phyloP scores from a whole-genome alignment of 2,888 invertebrate species.

The Rosalia funebris region DNA sequence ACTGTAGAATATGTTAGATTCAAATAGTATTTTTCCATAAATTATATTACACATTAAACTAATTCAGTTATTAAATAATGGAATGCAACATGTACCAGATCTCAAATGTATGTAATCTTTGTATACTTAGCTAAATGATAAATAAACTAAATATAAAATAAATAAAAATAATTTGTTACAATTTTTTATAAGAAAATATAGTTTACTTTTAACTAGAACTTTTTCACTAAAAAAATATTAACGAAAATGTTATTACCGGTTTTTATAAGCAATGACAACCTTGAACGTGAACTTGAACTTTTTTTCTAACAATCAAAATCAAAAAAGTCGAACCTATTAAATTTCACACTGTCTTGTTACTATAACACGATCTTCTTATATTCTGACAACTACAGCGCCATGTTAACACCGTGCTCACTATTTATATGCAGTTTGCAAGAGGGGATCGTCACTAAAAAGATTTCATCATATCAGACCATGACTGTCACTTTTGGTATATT shows the following conservation, averaged over 20 bases:
- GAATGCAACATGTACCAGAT: no score
- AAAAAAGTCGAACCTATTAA: not conserved
- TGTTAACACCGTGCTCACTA: not conserved
- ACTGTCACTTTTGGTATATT: not conserved
- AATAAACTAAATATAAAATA: not conserved
- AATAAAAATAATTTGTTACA: not conserved
- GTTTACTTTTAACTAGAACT: no score
- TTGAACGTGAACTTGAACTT: no score
- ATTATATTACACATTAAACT: no score
- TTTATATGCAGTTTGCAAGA: not conserved
- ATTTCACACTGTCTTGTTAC: not conserved
- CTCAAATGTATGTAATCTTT: no score
- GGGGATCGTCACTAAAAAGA: not conserved
- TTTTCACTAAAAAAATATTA: no score
- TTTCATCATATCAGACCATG: constrained; percentile 1
- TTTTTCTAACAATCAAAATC: no score
- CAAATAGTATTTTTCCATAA: no score
- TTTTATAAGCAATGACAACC: not conserved
- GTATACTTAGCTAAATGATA: no score
- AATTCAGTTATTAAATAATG: no score
- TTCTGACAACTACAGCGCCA: not conserved
- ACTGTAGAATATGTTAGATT: no score
- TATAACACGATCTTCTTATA: not conserved
- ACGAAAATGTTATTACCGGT: no score
- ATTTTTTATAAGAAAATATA: not conserved